Evolutionary conservation across 1,140 invertebrate genomes (phyloP).

Genomic region (Lepidostoma basale): DNA sequence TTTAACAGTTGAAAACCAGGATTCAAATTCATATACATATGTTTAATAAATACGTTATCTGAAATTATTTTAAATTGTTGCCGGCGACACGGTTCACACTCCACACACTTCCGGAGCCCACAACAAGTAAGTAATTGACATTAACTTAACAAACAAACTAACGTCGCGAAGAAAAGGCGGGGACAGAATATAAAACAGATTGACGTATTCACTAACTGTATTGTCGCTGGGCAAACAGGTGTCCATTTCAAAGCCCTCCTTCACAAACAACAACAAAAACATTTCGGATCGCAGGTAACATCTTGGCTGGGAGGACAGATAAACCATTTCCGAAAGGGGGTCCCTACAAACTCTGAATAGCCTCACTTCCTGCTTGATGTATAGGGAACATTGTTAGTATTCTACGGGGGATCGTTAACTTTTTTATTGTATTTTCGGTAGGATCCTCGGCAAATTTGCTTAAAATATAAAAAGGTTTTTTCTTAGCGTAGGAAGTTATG

Average conservation of each 20-base stretch:
- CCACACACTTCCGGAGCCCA: too few relatives aligned
- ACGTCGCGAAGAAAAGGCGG: background rate
- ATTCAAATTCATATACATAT: too few relatives aligned
- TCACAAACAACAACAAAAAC: constrained; percentile 35
- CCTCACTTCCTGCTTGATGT: constrained; percentile 30
- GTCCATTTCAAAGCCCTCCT: constrained; percentile 25
- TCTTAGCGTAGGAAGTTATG: background rate
- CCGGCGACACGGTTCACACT: too few relatives aligned
- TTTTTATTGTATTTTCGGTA: constrained; percentile 23
- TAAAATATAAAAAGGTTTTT: constrained; percentile 2
- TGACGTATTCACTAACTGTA: constrained; percentile 15
- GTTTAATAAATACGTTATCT: too few relatives aligned
- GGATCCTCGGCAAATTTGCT: constrained; percentile 18
- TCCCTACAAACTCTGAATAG: constrained; percentile 29
- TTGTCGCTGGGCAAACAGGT: constrained; percentile 32
- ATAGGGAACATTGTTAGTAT: constrained; percentile 35
- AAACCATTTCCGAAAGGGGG: constrained; percentile 30
- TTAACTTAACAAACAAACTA: background rate
- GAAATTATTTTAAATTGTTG: too few relatives aligned
- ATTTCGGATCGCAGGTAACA: constrained; percentile 20
- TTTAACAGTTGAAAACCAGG: too few relatives aligned
- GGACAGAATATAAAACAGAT: constrained; percentile 11
- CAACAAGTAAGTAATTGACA: too few relatives aligned
- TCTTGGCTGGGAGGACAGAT: background rate
- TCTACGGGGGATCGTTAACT: constrained; percentile 31